A percentile compares a stretch with the other conserved stretches of the same genome.
Evolutionary conservation across 2,888 invertebrate species (phyloP).

Genomic region (Margaritifera margaritifera): DNA sequence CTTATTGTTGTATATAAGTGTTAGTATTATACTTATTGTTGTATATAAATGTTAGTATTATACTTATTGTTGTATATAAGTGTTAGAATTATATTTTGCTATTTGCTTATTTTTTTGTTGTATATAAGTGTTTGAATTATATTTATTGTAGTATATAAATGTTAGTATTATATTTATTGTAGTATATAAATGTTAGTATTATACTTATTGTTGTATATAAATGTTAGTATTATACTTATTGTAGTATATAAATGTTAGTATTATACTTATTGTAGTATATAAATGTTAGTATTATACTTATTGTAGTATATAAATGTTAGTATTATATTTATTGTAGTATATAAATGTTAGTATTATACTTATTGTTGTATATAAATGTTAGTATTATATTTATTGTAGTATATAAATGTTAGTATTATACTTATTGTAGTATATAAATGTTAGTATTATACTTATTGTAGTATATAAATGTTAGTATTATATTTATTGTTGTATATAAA

Average conservation of each 20-base stretch:
- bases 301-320: background rate
- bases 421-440: background rate
- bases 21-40: background rate
- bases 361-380: background rate
- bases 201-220: background rate
- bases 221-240: background rate
- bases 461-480: background rate
- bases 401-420: background rate
- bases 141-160: no score
- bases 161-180: background rate
- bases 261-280: background rate
- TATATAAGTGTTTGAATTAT: background rate
- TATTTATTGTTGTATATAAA: no score
- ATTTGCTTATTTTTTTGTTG: no score
- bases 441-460: background rate
- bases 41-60: no score
- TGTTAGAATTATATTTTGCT: background rate
- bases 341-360: background rate
- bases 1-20: background rate
- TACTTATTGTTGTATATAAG: no score
- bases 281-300: background rate
- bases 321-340: background rate
- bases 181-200: background rate
- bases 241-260: background rate
- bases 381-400: background rate